Conservation (phyloP, 2,888 invertebrate species). For the Limnephilus marmoratus region DNA sequence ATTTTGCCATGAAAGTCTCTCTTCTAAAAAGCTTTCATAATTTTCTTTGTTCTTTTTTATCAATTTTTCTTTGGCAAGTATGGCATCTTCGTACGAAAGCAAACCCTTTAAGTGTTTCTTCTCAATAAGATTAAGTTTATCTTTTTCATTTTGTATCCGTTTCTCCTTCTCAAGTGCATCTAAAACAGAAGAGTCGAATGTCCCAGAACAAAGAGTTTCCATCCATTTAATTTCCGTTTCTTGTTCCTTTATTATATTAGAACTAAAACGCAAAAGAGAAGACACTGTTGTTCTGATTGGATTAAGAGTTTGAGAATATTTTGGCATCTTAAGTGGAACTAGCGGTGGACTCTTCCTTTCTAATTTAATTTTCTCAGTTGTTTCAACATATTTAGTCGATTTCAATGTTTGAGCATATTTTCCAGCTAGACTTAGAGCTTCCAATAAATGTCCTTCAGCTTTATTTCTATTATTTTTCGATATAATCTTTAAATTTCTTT, state of each 20-base stretch:
- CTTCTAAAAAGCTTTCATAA: conserved; percentile 75
- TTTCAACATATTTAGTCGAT: conserved; percentile 69
- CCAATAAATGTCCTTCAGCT: conserved; percentile 70
- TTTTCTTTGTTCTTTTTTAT: conserved; percentile 75
- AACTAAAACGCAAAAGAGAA: conserved; percentile 76
- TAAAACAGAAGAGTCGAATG: conserved; percentile 72
- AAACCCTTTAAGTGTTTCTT: conserved; percentile 79
- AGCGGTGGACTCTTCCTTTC: conserved; percentile 66
- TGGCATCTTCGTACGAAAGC: conserved; percentile 79
- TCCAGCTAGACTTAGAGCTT: conserved; percentile 70
- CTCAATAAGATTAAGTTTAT: conserved; percentile 77
- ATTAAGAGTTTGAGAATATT: conserved; percentile 44
- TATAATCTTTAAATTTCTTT: conserved; percentile 70
- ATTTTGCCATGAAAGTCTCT: conserved; percentile 74
- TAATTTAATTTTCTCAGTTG: conserved; percentile 68
- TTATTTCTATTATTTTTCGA: conserved; percentile 72
- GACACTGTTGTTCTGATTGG: conserved; percentile 74
- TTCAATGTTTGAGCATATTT: conserved; percentile 70
- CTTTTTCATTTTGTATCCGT: conserved; percentile 74
- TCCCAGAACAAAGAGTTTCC: conserved; percentile 74
- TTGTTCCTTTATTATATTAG: conserved; percentile 73
- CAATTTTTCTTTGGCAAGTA: conserved; percentile 76
- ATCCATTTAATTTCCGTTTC: conserved; percentile 76
- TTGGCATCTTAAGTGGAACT: conserved; percentile 6
- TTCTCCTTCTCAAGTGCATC: conserved; percentile 74